phyloP scores from a whole-genome alignment of 2,113 vertebrate genomes.

The Meleagris gallopavo region DNA sequence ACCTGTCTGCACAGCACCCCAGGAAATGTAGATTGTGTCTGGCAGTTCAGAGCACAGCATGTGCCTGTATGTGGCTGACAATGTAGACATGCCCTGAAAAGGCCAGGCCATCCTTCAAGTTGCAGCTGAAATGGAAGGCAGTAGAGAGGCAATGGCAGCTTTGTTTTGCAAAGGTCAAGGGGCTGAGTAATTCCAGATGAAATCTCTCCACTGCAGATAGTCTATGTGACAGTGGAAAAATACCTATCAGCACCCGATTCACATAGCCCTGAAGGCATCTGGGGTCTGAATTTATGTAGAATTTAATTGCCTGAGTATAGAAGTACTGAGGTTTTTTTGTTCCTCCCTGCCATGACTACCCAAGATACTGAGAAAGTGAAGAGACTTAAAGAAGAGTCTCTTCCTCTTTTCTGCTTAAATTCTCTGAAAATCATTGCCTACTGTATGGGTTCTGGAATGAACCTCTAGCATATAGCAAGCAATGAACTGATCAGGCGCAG shows the following conservation, averaged over 20 bases:
- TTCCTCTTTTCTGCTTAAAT: not conserved
- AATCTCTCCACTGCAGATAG: not conserved
- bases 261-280: not conserved
- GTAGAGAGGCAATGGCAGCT: not conserved
- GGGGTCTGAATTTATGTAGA: not conserved
- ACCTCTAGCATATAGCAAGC: not conserved
- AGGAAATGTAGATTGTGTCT: not conserved
- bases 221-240: not conserved
- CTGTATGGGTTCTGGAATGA: not conserved
- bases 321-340: not conserved
- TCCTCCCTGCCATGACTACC: not conserved
- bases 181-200: not conserved
- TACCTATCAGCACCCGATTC: not conserved
- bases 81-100: not conserved
- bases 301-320: not conserved
- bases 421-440: not conserved
- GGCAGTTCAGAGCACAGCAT: not conserved
- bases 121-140: not conserved
- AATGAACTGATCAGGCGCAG: not conserved
- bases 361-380: not conserved
- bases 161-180: not conserved
- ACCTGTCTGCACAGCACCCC: not conserved
- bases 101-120: slow-evolving; percentile 10
- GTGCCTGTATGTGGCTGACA: not conserved
- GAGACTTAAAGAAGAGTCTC: not conserved